phyloP scores from a whole-genome alignment of 1,140 invertebrate species.

The Leptinotarsa texana region DNA sequence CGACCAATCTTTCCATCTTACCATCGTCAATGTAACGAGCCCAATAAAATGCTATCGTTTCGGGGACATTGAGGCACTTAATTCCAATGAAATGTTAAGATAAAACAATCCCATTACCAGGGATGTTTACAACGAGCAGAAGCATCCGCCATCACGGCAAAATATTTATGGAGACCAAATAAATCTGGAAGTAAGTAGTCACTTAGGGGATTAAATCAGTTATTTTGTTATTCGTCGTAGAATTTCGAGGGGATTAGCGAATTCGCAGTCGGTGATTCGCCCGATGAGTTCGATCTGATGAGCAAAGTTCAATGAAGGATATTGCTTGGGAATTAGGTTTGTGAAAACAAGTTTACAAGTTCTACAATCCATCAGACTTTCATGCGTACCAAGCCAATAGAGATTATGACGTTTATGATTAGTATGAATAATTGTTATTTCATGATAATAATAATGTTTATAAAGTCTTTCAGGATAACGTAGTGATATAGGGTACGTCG shows the following conservation, averaged over 20 bases:
- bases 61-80: constrained; percentile 38
- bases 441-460: too few species aligned
- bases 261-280: not conserved
- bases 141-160: constrained; percentile 27
- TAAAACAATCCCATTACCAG: constrained; percentile 48
- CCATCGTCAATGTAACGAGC: not conserved
- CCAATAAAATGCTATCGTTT: constrained; percentile 15
- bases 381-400: too few species aligned
- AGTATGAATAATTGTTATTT: too few species aligned
- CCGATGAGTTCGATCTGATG: not conserved
- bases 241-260: not conserved
- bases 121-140: constrained; percentile 42
- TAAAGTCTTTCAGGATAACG: too few species aligned
- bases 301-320: not conserved
- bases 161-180: constrained; percentile 40
- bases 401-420: too few species aligned
- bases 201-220: constrained; percentile 42
- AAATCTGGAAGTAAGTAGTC: constrained; percentile 35
- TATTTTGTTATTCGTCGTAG: constrained; percentile 33
- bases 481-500: too few species aligned
- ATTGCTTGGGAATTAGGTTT: not conserved
- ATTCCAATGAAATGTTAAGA: constrained; percentile 46
- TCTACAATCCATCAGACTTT: too few species aligned
- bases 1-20: not conserved
- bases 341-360: too few species aligned